Percentiles rank a stretch among this genome's conserved stretches.
phyloP scores from a whole-genome alignment of 2,888 invertebrate species.

The Leptinotarsa peninsularis region DNA sequence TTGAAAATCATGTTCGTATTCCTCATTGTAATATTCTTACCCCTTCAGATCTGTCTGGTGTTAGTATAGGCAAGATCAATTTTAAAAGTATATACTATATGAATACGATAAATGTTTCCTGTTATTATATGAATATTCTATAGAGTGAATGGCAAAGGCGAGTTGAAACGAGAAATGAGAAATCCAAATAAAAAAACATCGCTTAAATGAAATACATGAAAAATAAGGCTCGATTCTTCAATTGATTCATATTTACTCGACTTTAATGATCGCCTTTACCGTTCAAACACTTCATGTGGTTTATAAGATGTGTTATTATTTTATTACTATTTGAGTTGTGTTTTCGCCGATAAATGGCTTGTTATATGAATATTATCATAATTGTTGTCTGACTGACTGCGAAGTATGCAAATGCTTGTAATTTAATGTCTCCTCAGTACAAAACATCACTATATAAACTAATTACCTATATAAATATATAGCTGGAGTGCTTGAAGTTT shows the following conservation, averaged over 20 bases:
- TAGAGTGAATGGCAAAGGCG: slow-evolving; percentile 61
- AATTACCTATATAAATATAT: slow-evolving; percentile 53
- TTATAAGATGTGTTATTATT: slow-evolving; percentile 64
- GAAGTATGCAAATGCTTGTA: slow-evolving; percentile 61
- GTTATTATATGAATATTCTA: slow-evolving; percentile 67
- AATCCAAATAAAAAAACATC: neutral
- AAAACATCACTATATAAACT: slow-evolving; percentile 65
- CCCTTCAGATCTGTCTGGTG: slow-evolving; percentile 65
- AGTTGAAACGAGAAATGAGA: slow-evolving; percentile 28
- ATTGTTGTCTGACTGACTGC: slow-evolving; percentile 65
- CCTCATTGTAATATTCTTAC: slow-evolving; percentile 63
- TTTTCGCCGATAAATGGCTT: slow-evolving; percentile 63
- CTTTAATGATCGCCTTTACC: slow-evolving; percentile 26
- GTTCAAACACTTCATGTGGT: slow-evolving; percentile 57
- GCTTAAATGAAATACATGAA: neutral
- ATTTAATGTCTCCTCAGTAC: slow-evolving; percentile 64
- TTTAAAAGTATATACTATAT: slow-evolving; percentile 66
- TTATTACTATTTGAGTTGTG: slow-evolving; percentile 57
- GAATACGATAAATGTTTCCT: slow-evolving; percentile 65
- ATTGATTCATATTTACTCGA: neutral
- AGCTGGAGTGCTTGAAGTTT: slow-evolving; percentile 49
- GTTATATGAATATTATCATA: slow-evolving; percentile 64
- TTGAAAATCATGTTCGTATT: slow-evolving; percentile 63
- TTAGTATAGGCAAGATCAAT: slow-evolving; percentile 66
- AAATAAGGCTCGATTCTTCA: neutral